Percentiles rank a stretch among this genome's conserved stretches.
Conservation (phyloP, 2,113 vertebrate genomes). For the Pao palembangensis region DNA sequence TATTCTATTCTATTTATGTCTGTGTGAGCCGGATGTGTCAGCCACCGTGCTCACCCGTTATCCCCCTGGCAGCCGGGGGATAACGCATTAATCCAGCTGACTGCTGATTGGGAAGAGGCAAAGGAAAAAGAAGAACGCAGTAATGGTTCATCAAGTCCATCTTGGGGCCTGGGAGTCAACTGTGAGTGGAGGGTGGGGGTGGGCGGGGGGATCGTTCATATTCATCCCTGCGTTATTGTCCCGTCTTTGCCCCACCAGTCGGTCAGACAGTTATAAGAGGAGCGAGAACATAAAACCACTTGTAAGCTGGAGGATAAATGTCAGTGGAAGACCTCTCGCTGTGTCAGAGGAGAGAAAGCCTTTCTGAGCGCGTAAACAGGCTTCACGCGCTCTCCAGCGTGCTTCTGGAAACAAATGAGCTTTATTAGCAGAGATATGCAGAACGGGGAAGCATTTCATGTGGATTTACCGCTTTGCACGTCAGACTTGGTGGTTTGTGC, state of each 20-base stretch:
- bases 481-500: slow-evolving; percentile 36
- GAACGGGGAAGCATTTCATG: slow-evolving; percentile 26
- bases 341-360: slow-evolving; percentile 41
- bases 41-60: slow-evolving; percentile 40
- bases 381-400: slow-evolving; percentile 11
- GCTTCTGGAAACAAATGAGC: slow-evolving; percentile 18
- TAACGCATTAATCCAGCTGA: slow-evolving; percentile 59
- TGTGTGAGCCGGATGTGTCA: slow-evolving; percentile 38
- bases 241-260: slow-evolving; percentile 17
- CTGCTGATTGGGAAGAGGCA: slow-evolving; percentile 39
- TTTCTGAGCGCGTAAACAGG: background rate
- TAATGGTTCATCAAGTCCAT: slow-evolving; percentile 58
- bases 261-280: slow-evolving; percentile 42
- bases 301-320: slow-evolving; percentile 61
- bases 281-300: slow-evolving; percentile 44
- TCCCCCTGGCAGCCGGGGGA: slow-evolving; percentile 44
- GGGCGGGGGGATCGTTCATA: slow-evolving; percentile 44
- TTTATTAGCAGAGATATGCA: slow-evolving; percentile 27
- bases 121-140: slow-evolving; percentile 22
- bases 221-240: slow-evolving; percentile 53
- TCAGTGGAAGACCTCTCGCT: slow-evolving; percentile 37
- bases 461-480: background rate
- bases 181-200: background rate
- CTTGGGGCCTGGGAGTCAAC: slow-evolving; percentile 28
- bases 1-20: no score